Conservation (phyloP, 1,140 invertebrate genomes). For the Leptopilina boulardi region DNA sequence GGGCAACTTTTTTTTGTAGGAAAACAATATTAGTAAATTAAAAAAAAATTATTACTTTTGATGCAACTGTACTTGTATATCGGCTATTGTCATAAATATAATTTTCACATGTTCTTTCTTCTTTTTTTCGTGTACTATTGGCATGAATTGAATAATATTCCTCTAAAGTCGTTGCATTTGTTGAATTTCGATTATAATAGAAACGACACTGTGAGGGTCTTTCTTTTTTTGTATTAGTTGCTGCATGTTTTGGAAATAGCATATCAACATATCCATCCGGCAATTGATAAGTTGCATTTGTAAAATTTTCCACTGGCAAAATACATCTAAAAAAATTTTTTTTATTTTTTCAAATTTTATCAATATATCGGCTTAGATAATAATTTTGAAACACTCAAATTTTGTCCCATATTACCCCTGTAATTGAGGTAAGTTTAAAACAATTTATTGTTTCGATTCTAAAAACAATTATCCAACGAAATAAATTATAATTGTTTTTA, state of each 20-base stretch:
- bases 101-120: slow-evolving; percentile 71
- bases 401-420: no score
- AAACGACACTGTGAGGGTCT: slow-evolving; percentile 74
- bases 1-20: no score
- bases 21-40: no score
- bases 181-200: slow-evolving; percentile 33
- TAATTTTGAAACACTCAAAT: no score
- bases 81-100: slow-evolving; percentile 80
- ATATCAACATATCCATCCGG: slow-evolving; percentile 70
- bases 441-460: no score
- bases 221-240: slow-evolving; percentile 65
- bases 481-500: no score
- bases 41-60: slow-evolving; percentile 79
- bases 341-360: no score
- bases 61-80: slow-evolving; percentile 80
- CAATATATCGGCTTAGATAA: no score
- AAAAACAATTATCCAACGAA: no score
- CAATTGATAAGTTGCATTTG: slow-evolving; percentile 76
- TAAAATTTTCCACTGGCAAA: slow-evolving; percentile 76
- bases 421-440: no score
- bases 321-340: slow-evolving; percentile 77
- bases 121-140: slow-evolving; percentile 30
- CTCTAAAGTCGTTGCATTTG: slow-evolving; percentile 43
- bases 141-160: slow-evolving; percentile 43
- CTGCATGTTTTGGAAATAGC: slow-evolving; percentile 74